phyloP scores from a whole-genome alignment of 2,888 invertebrate species.

The Drosophila emarginata region DNA sequence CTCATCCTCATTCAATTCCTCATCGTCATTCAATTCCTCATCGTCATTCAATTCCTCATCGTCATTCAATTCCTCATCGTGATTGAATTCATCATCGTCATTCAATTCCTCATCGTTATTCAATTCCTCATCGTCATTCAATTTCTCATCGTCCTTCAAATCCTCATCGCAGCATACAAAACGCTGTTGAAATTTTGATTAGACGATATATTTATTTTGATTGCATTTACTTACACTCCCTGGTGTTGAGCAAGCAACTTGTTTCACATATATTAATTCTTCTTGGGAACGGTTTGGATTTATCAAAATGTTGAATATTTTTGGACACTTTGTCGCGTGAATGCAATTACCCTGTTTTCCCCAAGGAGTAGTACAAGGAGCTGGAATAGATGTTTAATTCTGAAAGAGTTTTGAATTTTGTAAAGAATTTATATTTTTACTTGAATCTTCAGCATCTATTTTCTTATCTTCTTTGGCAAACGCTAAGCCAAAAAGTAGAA shows the following conservation, averaged over 20 bases:
- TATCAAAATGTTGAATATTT: neutral
- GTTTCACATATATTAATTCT: neutral
- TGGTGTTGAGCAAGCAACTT: neutral
- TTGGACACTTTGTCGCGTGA: neutral
- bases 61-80: neutral
- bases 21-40: no score
- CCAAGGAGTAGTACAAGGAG: neutral
- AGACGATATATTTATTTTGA: neutral
- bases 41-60: no score
- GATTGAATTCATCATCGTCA: no score
- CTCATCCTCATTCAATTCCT: no score
- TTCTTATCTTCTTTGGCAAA: neutral
- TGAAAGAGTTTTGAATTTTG: neutral
- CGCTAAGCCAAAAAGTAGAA: neutral
- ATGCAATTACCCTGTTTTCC: neutral
- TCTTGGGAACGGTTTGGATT: neutral
- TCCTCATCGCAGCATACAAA: conserved; percentile 13
- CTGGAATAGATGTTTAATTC: neutral
- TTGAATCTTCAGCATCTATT: neutral
- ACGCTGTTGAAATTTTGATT: neutral
- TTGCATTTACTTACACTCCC: neutral
- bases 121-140: no score
- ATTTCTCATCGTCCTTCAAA: no score
- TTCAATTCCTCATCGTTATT: no score
- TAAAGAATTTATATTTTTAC: neutral